A percentile compares a stretch with the other conserved stretches of the same genome.
Evolutionary conservation across 92 coral and sea anemone genomes (phyloP).

Genomic region (Paragorgia papillata): DNA sequence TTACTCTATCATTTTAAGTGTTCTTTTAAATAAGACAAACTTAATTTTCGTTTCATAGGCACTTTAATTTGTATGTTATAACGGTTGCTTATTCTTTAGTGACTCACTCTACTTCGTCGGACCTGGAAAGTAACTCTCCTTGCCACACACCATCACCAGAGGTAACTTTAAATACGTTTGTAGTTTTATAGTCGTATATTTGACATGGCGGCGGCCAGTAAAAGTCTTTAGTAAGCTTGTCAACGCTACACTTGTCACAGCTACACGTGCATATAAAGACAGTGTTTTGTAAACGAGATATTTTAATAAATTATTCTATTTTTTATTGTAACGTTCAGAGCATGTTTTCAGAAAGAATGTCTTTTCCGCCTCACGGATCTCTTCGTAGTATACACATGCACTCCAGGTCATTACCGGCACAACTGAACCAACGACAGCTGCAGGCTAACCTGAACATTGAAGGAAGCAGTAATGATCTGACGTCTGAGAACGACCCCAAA

Average conservation of each 20-base stretch:
- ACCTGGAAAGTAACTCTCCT: conserved; percentile 33
- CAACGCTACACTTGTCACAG: too few species aligned
- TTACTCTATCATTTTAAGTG: too few species aligned
- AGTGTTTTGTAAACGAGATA: too few species aligned
- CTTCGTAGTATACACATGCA: conserved; percentile 9
- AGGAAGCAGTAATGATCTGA: background rate
- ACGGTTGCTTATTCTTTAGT: background rate
- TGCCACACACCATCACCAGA: conserved; percentile 20
- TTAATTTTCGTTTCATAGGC: too few species aligned
- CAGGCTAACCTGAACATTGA: background rate
- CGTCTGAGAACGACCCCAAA: conserved; percentile 9
- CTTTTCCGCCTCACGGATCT: conserved; percentile 11
- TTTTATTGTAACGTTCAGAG: background rate
- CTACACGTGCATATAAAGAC: too few species aligned
- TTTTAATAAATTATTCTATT: too few species aligned
- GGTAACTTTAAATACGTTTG: conserved; percentile 7
- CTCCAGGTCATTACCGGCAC: conserved; percentile 30
- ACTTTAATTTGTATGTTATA: too few species aligned
- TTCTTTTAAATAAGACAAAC: too few species aligned
- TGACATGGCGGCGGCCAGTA: too few species aligned
- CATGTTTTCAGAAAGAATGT: background rate
- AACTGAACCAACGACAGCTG: conserved; percentile 3
- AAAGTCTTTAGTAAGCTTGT: too few species aligned
- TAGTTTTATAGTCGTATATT: too few species aligned
- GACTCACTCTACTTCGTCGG: conserved; percentile 34